Evolutionary conservation across 53 echinoderm and acorn worm species (phyloP), one percentile per base, ranked within the genome.

Genomic region (Crossaster papposus): DNA sequence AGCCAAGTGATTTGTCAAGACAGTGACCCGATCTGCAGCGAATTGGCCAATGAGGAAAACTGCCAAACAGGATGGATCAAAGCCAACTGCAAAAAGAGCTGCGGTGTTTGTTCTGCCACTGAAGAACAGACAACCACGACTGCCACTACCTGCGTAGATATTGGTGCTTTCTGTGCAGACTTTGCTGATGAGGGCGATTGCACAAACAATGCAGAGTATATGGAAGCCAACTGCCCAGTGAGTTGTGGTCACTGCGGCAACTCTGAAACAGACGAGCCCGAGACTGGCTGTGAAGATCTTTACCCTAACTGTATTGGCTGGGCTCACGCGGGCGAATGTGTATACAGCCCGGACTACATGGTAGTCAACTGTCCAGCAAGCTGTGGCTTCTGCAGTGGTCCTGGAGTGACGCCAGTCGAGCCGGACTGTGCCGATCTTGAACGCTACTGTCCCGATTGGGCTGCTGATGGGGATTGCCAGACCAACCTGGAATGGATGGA

Each of bases 401-500:
- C 51, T 29, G 32, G 26, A 32, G 63, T 30, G 7, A 14, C 14
- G 14, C 32, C 54, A 2, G 35, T 35, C 26, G 20, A 78, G 24
- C 65, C 71, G 58, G 90, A 83, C 13, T 96, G 96, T 65, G 81
- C 32, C 11, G 96, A 96, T 54, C 3, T 20, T 3, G 83, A 96
- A 58, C 55, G 71, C 9, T 58, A 90, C 38, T 96, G 96, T 29
- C 84, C 87, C 26, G 91, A 73, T 63, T 96, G 96, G 96, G 95
- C 95, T 9, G 75, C 55, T 26, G 78, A 92, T 18, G 96, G 96
- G 0, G 96, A 96, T 34, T 96, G 96, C 53, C 85, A 92, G 33
- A 68, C 76, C 33, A 96, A 95, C 71, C 96, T 95, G 1, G 68
- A 54, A 13, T 96, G 89, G 84, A 96, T 96, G 96, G 26, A 65